phyloP scores from a whole-genome alignment of 2,113 vertebrate species.

The Okapia johnstoni region DNA sequence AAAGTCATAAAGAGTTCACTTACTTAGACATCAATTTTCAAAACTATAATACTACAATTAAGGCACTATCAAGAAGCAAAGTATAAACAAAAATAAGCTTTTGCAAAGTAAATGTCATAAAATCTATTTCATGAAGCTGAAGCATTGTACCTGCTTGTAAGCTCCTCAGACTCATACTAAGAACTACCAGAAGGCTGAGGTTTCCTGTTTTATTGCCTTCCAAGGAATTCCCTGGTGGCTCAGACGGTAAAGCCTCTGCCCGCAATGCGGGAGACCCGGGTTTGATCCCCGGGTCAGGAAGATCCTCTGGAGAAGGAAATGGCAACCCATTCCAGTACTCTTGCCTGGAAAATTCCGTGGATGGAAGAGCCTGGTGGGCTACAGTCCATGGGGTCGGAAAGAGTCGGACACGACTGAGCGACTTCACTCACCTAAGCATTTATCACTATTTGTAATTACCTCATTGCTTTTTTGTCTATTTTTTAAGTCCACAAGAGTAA shows the following conservation, averaged over 20 bases:
- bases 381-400: too few species aligned
- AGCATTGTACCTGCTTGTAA: background rate
- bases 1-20: background rate
- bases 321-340: too few species aligned
- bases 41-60: background rate
- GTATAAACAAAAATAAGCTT: slow-evolving; percentile 3
- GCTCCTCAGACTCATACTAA: background rate
- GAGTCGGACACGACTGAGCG: too few species aligned
- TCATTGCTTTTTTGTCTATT: background rate
- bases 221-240: background rate
- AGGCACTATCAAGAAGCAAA: background rate
- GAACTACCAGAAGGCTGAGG: background rate
- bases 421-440: background rate
- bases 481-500: background rate
- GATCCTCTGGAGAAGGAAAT: too few species aligned
- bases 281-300: too few species aligned
- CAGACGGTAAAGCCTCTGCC: too few species aligned
- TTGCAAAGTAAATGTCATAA: background rate
- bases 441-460: background rate
- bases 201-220: slow-evolving; percentile 6
- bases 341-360: too few species aligned
- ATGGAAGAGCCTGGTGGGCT: too few species aligned
- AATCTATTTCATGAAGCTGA: background rate
- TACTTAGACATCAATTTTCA: background rate
- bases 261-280: too few species aligned